phyloP scores from a whole-genome alignment of 2,797 vertebrate genomes.

The Esox masquinongy region DNA sequence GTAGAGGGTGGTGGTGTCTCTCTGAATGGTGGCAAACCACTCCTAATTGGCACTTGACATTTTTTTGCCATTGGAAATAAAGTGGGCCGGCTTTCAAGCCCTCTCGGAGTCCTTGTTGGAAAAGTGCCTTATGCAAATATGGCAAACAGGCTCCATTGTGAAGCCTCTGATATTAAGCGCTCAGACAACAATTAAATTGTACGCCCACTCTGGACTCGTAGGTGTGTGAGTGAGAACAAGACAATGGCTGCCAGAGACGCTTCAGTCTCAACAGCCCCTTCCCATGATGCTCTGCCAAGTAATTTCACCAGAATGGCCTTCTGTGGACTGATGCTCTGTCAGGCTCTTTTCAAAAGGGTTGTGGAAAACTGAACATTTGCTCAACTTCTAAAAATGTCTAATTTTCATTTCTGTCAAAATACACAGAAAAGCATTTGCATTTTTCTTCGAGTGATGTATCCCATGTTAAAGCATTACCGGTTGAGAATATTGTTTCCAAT shows the following conservation, averaged over 20 bases:
- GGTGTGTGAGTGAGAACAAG: slow-evolving; percentile 72
- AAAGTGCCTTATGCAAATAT: slow-evolving; percentile 86
- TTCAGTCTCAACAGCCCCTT: slow-evolving; percentile 74
- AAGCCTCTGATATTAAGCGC: slow-evolving; percentile 79
- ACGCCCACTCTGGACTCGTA: slow-evolving; percentile 71
- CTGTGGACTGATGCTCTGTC: slow-evolving; percentile 49
- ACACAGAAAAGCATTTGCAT: slow-evolving; percentile 49
- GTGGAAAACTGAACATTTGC: slow-evolving; percentile 60
- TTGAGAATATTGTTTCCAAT: slow-evolving; percentile 36
- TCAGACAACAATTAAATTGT: slow-evolving; percentile 75
- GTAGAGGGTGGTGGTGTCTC: slow-evolving; percentile 70
- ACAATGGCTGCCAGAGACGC: slow-evolving; percentile 69
- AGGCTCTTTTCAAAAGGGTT: slow-evolving; percentile 63
- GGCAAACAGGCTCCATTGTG: slow-evolving; percentile 76
- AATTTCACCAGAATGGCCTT: slow-evolving; percentile 66
- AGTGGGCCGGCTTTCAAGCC: slow-evolving; percentile 79
- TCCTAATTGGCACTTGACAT: slow-evolving; percentile 87
- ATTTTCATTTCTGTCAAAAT: slow-evolving; percentile 50
- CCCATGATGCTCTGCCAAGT: slow-evolving; percentile 68
- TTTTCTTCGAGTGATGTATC: slow-evolving; percentile 50
- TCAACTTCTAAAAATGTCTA: slow-evolving; percentile 45
- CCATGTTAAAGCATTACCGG: slow-evolving; percentile 52
- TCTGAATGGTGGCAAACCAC: slow-evolving; percentile 81
- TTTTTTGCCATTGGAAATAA: slow-evolving; percentile 77
- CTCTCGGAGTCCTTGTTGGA: slow-evolving; percentile 78